phyloP scores from a whole-genome alignment of 2,888 invertebrate genomes.

The Dryobotodes eremita region DNA sequence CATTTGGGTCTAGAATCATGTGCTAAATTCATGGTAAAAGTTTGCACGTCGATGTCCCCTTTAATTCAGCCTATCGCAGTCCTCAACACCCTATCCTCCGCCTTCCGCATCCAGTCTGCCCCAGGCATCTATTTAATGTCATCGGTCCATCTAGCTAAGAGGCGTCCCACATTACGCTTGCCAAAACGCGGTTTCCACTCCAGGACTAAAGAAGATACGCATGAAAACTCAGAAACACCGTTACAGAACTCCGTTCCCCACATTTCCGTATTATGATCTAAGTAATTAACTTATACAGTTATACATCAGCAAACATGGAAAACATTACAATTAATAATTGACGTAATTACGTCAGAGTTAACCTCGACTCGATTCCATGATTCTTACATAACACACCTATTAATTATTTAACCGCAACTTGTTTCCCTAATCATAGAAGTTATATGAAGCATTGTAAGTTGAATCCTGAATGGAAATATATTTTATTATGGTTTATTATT shows the following conservation, averaged over 20 bases:
- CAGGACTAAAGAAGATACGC: too few relatives aligned
- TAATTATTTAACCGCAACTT: slow-evolving; percentile 21
- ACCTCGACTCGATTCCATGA: neutral
- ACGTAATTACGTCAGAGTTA: slow-evolving; percentile 13
- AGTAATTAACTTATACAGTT: neutral
- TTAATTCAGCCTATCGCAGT: neutral
- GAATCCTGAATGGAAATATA: slow-evolving; percentile 2
- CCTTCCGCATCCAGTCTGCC: neutral
- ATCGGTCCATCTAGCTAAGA: neutral
- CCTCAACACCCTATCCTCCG: neutral
- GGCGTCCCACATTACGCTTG: neutral
- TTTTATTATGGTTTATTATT: too few relatives aligned
- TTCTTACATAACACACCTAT: slow-evolving; percentile 1
- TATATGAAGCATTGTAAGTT: slow-evolving; percentile 4
- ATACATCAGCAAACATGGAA: slow-evolving; percentile 13
- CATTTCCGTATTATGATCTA: neutral
- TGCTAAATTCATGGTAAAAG: too few relatives aligned
- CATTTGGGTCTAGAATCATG: neutral
- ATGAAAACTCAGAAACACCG: neutral
- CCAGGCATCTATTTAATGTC: neutral
- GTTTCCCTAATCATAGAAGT: neutral
- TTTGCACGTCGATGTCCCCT: too few relatives aligned
- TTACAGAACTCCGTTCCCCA: neutral
- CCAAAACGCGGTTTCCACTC: too few relatives aligned
- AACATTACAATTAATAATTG: slow-evolving; percentile 4